Conservation (phyloP, 2,113 vertebrate species). For the Gopherus flavomarginatus region DNA sequence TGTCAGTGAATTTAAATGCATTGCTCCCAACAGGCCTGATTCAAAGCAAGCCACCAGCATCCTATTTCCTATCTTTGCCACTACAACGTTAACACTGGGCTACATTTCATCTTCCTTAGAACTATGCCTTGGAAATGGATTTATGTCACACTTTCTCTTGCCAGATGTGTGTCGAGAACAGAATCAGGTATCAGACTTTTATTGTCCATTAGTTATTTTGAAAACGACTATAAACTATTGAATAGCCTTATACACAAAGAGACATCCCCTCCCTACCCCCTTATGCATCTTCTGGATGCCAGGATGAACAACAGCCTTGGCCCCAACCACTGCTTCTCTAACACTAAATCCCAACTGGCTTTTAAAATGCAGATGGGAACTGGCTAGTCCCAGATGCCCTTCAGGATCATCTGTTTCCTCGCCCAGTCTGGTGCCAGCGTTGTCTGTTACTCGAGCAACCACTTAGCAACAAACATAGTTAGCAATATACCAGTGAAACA, state of each 20-base stretch:
- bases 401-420: neutral
- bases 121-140: neutral
- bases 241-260: neutral
- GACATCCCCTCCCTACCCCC: no score
- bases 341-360: neutral
- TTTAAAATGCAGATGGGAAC: neutral
- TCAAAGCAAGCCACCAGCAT: accelerated
- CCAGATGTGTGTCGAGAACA: no score
- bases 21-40: neutral
- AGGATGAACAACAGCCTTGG: neutral
- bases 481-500: neutral
- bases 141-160: neutral
- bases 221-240: neutral
- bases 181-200: neutral
- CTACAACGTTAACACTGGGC: neutral
- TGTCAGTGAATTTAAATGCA: neutral
- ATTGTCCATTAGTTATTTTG: neutral
- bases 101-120: neutral
- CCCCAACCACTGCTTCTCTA: neutral
- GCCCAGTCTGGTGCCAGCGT: neutral
- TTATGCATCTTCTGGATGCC: neutral
- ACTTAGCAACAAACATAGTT: neutral
- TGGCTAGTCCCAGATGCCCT: neutral
- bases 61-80: neutral
- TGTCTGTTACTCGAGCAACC: neutral